Evolutionary conservation across 2,888 invertebrate species (phyloP), one percentile per base, ranked within the genome.

Genomic region (Micropterix aruncella): DNA sequence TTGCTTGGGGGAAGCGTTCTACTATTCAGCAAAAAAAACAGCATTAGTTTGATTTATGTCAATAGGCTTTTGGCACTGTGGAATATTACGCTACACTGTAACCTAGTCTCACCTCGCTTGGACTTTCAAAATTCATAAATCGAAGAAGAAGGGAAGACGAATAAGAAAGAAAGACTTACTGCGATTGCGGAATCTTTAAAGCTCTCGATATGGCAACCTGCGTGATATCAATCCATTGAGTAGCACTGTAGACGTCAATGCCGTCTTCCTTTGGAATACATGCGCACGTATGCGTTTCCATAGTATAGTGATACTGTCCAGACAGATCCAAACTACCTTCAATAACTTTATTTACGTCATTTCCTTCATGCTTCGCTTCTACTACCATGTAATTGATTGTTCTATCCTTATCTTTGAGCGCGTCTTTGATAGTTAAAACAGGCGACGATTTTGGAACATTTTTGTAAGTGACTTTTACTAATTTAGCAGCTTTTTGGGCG

Each of bases 231-330:
- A 80, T 73, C 72, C 74, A 79, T 54, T 85, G 84, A 0, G 79
- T 69, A 0, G 80, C 56, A 0, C 79, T 63, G 47, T 72, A 74
- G n/a, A n/a, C 68, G 39, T 77, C 71, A 51, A 79, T 58, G 2
- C 74, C 75, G 53, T 79, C 77, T 55, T 82, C 82, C 2, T 59
- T 61, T 0, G 81, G 81, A 37, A 74, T 53, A 41, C 72, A 74
- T 3, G 74, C 60, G 49, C 80, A 79, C 19, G 72, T 69, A 51
- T 83, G 83, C 0, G 80, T 75, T 60, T 88, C 88, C 84, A 88
- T 83, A 1, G 79, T 77, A 52, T 75, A 85, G 60, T 88, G 87
- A 57, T 83, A 86, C 56, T 89, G 88, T 1, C 72, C 60, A 0
- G 75, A 77, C 14, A 73, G 56, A 7, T 64, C 56, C 47, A 71